These are phyloP conservation scores for Actenoides hombroni DNA, from an alignment of 2,113 vertebrate genomes.

Conservation along the genomic window DNA sequence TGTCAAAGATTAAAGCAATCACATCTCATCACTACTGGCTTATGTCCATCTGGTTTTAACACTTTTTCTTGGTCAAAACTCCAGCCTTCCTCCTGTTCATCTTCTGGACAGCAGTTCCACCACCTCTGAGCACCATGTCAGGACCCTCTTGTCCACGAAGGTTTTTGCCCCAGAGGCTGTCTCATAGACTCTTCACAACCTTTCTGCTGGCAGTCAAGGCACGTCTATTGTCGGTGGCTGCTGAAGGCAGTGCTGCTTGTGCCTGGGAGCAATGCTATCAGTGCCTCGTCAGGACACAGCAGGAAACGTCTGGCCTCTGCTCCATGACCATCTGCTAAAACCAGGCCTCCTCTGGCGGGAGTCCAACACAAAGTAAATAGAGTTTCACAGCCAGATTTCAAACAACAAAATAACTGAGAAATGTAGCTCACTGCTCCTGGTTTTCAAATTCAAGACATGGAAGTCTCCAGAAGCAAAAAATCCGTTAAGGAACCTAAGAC, in stretches of 20 bases:
- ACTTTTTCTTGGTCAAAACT: slow-evolving; percentile 3
- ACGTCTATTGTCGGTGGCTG: not conserved
- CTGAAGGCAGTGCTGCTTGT: not conserved
- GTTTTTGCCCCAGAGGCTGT: not conserved
- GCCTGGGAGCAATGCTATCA: not conserved
- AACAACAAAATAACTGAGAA: slow-evolving; percentile 57
- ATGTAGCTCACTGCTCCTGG: slow-evolving; percentile 18
- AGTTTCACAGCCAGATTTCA: slow-evolving; percentile 61
- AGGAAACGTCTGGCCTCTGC: slow-evolving; percentile 48
- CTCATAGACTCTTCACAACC: not conserved
- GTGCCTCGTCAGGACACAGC: slow-evolving; percentile 29
- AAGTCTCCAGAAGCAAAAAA: slow-evolving; percentile 17
- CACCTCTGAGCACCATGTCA: not conserved
- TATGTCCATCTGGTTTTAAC: not conserved
- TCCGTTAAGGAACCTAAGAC: not conserved
- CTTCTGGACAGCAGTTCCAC: not conserved
- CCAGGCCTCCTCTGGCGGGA: slow-evolving; percentile 21
- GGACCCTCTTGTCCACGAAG: not conserved
- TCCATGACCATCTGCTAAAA: slow-evolving; percentile 51
- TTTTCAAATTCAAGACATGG: not conserved
- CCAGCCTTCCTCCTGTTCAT: not conserved
- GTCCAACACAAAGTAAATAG: slow-evolving; percentile 39
- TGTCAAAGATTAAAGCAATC: not conserved
- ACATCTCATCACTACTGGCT: not conserved
- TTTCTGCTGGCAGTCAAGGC: not conserved